Evolutionary conservation across 2,113 vertebrate species (phyloP), one percentile per base, ranked within the genome.

Genomic region (Macrotus californicus): DNA sequence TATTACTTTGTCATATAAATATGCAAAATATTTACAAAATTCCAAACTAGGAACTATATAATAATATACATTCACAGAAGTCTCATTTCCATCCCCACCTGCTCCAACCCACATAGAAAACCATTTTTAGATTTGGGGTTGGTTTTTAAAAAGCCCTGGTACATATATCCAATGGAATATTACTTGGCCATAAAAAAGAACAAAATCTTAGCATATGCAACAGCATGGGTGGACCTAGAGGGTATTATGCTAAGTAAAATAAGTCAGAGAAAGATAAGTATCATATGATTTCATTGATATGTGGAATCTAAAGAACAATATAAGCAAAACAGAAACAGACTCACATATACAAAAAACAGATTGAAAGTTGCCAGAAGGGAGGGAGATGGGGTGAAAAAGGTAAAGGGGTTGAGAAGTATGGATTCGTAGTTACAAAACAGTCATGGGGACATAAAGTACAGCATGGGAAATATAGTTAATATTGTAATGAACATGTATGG

Each of bases 11-110:
- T 54, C 70, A 67, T 72, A 66, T 66, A 87, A 93, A 64, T 48
- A 87, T n/a, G 39, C 54, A 87, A 96, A 91, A 91, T 56, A 66
- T 79, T 77, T 87, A 48, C 9, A 77, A 70, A 2, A 5, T 61
- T 93, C 67, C 34, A 69, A 85, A 93, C 89, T 7, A 89, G 36
- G 88, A 81, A 69, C 89, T 83, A 66, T 70, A 50, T 29, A 89
- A 67, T 61, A 72, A 88, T 14, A 10, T 88, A 56, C 5, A 43
- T 73, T 79, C 64, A 96, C 16, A 67, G n/a, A 88, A 59, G 16
- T 79, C 54, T 95, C 46, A 84, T 88, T 93, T 46, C 36, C 34
- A 18, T 34, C 43, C 31, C 22, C 67, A 50, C 15, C 22, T 6
- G 3, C 24, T 43, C 75, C 66, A 75, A 12, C 11, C 34, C 61